phyloP scores from a whole-genome alignment of 2,113 vertebrate species.

The Mus pahari region DNA sequence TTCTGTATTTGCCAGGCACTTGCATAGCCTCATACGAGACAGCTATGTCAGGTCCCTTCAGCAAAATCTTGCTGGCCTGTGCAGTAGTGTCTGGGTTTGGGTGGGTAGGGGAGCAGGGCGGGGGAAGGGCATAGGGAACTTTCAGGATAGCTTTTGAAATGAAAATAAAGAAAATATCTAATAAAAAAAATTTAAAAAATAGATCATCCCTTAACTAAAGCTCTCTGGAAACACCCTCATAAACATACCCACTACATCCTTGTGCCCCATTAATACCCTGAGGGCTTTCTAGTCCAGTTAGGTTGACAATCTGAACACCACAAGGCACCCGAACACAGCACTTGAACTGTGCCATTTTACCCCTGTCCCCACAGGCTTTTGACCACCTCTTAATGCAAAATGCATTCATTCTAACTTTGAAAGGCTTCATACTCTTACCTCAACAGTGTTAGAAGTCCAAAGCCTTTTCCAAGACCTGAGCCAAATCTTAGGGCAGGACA shows the following conservation, averaged over 20 bases:
- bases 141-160: too few species aligned
- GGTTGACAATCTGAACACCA: background rate
- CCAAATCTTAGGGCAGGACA: background rate
- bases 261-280: background rate
- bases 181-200: too few species aligned
- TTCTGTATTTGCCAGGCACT: too few species aligned
- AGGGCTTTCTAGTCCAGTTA: background rate
- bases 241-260: background rate
- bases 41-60: too few species aligned
- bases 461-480: background rate
- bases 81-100: too few species aligned
- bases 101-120: too few species aligned
- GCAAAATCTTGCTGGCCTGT: too few species aligned
- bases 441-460: background rate
- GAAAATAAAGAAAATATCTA: too few species aligned
- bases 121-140: too few species aligned
- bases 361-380: rapidly evolving
- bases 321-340: background rate
- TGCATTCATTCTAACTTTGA: background rate
- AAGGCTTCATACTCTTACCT: background rate
- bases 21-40: too few species aligned
- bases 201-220: background rate
- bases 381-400: background rate
- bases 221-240: background rate
- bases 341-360: background rate